phyloP scores from a whole-genome alignment of 2,888 invertebrate genomes.

The Heliconius aoede region DNA sequence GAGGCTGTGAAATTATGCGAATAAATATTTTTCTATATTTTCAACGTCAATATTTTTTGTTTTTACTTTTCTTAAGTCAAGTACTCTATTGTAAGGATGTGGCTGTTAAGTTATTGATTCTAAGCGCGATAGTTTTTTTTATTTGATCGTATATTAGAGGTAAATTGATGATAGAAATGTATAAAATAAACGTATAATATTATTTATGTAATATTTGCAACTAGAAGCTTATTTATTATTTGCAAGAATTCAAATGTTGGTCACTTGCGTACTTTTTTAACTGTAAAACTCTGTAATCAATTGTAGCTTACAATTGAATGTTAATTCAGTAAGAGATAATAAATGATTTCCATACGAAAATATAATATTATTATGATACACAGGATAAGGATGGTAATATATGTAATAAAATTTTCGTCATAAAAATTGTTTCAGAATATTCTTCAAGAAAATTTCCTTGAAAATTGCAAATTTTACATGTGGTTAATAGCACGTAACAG shows the following conservation, averaged over 20 bases:
- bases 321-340: neutral
- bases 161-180: neutral
- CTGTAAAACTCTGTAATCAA: too few relatives aligned
- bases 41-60: neutral
- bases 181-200: too few relatives aligned
- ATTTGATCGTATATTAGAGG: too few relatives aligned
- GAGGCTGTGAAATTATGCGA: slow-evolving; percentile 14
- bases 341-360: neutral
- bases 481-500: slow-evolving; percentile 11
- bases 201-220: too few relatives aligned
- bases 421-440: slow-evolving; percentile 9
- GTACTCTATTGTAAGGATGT: neutral
- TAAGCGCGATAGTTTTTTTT: too few relatives aligned
- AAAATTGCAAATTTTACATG: slow-evolving; percentile 18
- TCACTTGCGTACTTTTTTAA: too few relatives aligned
- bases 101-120: neutral
- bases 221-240: too few relatives aligned
- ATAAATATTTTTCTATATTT: slow-evolving; percentile 15
- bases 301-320: too few relatives aligned
- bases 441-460: neutral
- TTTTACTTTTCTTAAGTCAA: neutral
- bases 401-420: neutral
- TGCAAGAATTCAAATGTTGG: too few relatives aligned
- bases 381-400: neutral
- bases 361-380: too few relatives aligned